Base-by-base conservation (phyloP, 1,140 invertebrate genomes). In the Heliconius hewitsoni region DNA sequence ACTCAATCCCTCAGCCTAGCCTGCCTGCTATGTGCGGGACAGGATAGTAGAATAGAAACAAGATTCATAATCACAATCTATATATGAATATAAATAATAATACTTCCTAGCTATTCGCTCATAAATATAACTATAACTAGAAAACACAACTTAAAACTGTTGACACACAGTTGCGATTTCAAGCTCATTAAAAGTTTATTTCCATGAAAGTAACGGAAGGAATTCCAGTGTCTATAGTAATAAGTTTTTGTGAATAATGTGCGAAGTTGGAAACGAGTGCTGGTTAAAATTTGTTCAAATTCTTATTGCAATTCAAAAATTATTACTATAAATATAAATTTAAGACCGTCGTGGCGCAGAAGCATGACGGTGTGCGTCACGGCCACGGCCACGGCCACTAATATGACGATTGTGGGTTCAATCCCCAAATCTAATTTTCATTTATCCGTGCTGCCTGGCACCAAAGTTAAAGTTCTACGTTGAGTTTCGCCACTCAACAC, bases 161-260 rank as follows among this genome's bases (percentile, higher is more conserved):
- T 75, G 73, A 79, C 71, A 78, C 75, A 74, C 74, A 81, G 81
- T 78, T 76, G 78, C 81, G 74, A 83, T 83, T 78, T 73, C 78
- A 42, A 66, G 76, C 76, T 82, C 79, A 83, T 87, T 87, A 82
- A 87, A 87, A 87, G 77, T 86, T 84, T 60, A 70, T 11, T 77
- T 79, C 74, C 55, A 85, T 77, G 79, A 83, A 86, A 87, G 81
- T 83, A 85, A 82, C 66, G 76, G 79, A 83, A 85, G 83, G 80
- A 84, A 81, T 76, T 79, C 66, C 55, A 83, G 82, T 84, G 86
- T 86, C 85, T 82, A 79, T 73, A 73, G 74, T 80, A 82, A 71
- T 81, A 85, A 84, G 81, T 85, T 86, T 81, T 83, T 77, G 82
- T 87, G 82, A 87, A 84, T 87, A 82, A 87, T 85, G 81, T 79